Evolutionary conservation across 2,888 invertebrate genomes (phyloP), one percentile per base, ranked within the genome.

Genomic region (Mythimna vitellina): DNA sequence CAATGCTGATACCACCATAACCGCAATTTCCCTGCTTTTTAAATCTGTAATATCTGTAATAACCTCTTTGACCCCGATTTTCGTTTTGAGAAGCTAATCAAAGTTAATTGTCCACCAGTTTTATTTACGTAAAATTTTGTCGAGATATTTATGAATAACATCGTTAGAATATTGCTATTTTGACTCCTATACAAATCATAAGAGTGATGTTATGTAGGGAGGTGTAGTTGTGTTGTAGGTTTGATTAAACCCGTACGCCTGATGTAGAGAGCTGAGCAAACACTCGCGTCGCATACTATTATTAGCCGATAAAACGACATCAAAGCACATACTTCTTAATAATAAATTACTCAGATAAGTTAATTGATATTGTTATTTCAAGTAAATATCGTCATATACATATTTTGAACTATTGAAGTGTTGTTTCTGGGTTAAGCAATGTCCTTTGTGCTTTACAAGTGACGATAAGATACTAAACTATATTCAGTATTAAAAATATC

Each of bases 331-430:
- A 61, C 12, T 62, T 58, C 62, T 71, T 62, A 51, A 54, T 61
- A 75, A 72, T 72, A 62, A 68, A 75, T 81, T 57, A 83, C 58
- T 46, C 7, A 32, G 65, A 80, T 80, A 80, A 65, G 32, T 79
- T 79, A 61, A 65, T 74, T 73, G 65, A 56, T 73, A 58, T 73
- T 76, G 62, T 66, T 60, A 56, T 53, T 61, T 73, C 73, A 20
- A 67, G 63, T 64, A 29, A 74, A 74, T 80, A 80, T 22, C 12
- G 12, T 57, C 22, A 56, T 65, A 60, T 64, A 35, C 35, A 35
- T 35, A 64, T 60, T 60, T 56, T 61, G n/a, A 80, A 66, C 74
- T 29, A 66, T 67, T 77, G 25, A n/a, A 74, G 46, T 80, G 32
- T 42, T 51, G 29, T 74, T 66, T 60, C 54, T 80, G n/a, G 58